phyloP scores from a whole-genome alignment of 2,888 invertebrate genomes.

The Troglohyphantes excavatus region DNA sequence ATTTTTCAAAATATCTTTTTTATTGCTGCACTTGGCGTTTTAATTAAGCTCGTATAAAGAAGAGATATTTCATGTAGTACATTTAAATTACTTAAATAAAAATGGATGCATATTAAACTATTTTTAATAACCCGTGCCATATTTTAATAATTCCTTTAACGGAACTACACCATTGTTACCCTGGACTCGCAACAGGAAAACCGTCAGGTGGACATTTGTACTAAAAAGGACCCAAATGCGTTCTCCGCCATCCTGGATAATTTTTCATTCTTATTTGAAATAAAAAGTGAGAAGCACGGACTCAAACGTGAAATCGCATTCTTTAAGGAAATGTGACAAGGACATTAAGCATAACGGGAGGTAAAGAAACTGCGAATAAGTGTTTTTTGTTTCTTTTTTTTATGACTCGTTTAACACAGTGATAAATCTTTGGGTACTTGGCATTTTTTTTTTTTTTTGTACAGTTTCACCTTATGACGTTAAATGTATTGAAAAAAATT shows the following conservation, averaged over 20 bases:
- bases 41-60: too few relatives aligned
- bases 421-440: neutral
- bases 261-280: constrained; percentile 12
- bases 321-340: constrained; percentile 9
- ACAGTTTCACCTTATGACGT: neutral
- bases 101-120: too few relatives aligned
- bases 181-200: neutral
- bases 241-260: neutral
- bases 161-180: too few relatives aligned
- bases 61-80: too few relatives aligned
- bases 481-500: too few relatives aligned
- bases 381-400: neutral
- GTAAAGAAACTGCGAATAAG: neutral
- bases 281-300: neutral
- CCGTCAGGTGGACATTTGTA: neutral
- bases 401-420: neutral
- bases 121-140: too few relatives aligned
- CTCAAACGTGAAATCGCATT: neutral
- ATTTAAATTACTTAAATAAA: too few relatives aligned
- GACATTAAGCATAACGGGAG: neutral
- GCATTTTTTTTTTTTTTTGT: neutral
- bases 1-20: too few relatives aligned
- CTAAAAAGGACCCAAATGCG: neutral
- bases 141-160: too few relatives aligned
- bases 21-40: too few relatives aligned